Evolutionary conservation across 2,113 vertebrate genomes (phyloP).

Genomic region (Chloebia gouldiae): DNA sequence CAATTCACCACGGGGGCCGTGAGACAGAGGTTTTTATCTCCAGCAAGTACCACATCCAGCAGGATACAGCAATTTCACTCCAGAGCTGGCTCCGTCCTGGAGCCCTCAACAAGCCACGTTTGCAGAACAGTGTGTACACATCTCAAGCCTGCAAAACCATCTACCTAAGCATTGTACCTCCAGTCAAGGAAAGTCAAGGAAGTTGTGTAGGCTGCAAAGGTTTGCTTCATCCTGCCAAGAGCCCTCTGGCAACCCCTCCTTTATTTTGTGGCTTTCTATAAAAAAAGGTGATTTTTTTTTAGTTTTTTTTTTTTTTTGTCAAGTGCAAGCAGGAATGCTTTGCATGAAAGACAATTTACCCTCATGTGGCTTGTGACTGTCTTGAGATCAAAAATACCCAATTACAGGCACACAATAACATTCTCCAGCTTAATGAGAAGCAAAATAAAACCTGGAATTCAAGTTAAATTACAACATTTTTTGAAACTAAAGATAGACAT

Average conservation of each 20-base stretch:
- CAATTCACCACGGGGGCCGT: not conserved
- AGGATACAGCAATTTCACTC: not conserved
- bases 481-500: not conserved
- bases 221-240: not conserved
- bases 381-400: not conserved
- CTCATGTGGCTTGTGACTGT: not conserved
- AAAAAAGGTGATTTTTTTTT: not conserved
- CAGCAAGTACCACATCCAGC: not conserved
- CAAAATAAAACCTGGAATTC: constrained; percentile 6
- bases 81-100: not conserved
- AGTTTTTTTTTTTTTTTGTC: not conserved
- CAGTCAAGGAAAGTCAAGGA: not conserved
- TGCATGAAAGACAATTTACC: not conserved
- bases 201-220: not conserved
- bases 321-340: not conserved
- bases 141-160: not conserved
- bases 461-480: not conserved
- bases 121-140: not conserved
- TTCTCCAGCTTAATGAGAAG: not conserved
- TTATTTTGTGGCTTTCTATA: not conserved
- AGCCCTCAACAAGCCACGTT: not conserved
- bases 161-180: not conserved
- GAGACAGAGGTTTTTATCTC: not conserved
- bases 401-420: not conserved
- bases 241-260: not conserved